Base-by-base conservation (phyloP, 2,797 vertebrate species). In the Hemibagrus guttatus region DNA sequence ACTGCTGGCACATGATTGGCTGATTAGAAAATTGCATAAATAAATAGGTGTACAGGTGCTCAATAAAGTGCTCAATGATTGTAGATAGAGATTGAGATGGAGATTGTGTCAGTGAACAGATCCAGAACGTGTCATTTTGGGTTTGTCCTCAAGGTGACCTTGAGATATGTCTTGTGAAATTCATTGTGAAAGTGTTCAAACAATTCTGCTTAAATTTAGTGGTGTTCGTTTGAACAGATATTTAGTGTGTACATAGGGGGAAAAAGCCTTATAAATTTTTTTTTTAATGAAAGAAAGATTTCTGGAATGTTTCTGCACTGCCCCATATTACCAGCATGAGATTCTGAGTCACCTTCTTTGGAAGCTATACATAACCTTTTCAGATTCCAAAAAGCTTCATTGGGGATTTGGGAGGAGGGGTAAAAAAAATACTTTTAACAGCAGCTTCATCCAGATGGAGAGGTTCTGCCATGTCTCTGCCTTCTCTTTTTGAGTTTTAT, bases 391-490 rank as follows among this genome's bases (percentile, higher is more conserved):
- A 69, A 39, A 83, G 64, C 66, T 83, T 83, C 56, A 71, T 52
- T 1, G 61, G 79, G 80, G 80, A 66, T 31, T 82, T 64, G 14
- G 7, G 4, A n/a, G 17, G 52, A 14, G 39, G 17, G 42, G 7
- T 39, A 39, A 39, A 2, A 17, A 56, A 12, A 56, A 42, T 19
- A 64, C 26, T 56, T 69, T 58, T 83, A 54, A 83, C 49, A 83
- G 81, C 66, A 71, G 49, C 6, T 83, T 31, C 81, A 83, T 69
- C 49, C 66, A 83, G 64, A 83, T 83, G 81, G 81, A 83, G 66
- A 69, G 81, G 81, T 83, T 83, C 81, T 83, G 81, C 81, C 49
- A 39, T 56, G 81, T 69, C 64, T 83, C 81, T 71, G 49, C 66
- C 21, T 83, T 69, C 49, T 71, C 81, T 83, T 83, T 69, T 56